Base-by-base conservation (phyloP, 2,888 invertebrate species). In the Aleiodes leptofemur region DNA sequence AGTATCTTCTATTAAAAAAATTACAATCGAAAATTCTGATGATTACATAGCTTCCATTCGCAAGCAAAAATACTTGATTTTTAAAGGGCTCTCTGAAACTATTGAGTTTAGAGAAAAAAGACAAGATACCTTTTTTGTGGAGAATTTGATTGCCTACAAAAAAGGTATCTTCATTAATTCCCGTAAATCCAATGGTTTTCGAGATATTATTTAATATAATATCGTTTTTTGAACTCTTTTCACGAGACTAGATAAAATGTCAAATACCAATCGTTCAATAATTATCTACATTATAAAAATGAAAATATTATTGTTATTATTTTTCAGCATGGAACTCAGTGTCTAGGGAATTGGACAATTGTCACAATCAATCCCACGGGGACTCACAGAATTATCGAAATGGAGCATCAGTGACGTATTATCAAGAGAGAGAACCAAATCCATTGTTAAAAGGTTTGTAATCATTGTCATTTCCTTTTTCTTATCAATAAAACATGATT, bases 341-440 rank as follows among this genome's bases (percentile, higher is more conserved):
- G 78, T 91, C 91, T 14, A 90, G 91, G 77, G 92, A 92, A 74
- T 78, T 92, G 59, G 93, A 94, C 77, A 85, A 83, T 82, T 87
- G 84, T 74, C 87, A 88, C 61, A 87, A 86, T 80, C 88, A 87
- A 72, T 81, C 82, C 64, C 87, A 86, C 38, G 86, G 83, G 31
- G 87, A 88, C 79, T 84, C 87, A 16, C 84, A 88, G 43, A 86
- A 85, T 83, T 86, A 86, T 77, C 86, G 88, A 78, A 88, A 90
- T 76, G 91, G 91, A 51, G 91, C 92, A 66, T 91, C 92, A 0
- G 92, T 91, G 72, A 92, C 92, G 78, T 94, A 94, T 86, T 93
- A 93, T 85, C 94, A 94, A 84, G 94, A 94, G 77, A 91, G 83
- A 53, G 89, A 89, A 80, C 89, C 89, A 14, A 89, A 88, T 76